These are phyloP conservation scores for Virgularia gustaviana DNA, from an alignment of 92 coral and sea anemone species.

Conservation along the genomic window DNA sequence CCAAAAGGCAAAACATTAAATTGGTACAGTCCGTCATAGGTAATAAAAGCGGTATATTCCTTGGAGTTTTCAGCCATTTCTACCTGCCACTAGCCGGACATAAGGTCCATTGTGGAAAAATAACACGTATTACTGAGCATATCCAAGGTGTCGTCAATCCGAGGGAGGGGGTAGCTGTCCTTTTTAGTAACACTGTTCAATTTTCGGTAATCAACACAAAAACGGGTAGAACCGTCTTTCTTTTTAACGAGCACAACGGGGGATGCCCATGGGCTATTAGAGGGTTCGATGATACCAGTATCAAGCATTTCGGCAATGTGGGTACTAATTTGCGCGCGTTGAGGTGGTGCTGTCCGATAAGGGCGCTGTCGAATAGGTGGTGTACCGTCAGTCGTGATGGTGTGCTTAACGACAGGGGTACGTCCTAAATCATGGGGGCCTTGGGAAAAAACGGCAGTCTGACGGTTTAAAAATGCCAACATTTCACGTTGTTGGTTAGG, in stretches of 20 bases:
- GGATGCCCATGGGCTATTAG: slow-evolving; percentile 52
- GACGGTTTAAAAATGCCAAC: background rate
- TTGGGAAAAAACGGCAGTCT: slow-evolving; percentile 36
- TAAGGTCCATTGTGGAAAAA: slow-evolving; percentile 25
- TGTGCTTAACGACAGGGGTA: slow-evolving; percentile 46
- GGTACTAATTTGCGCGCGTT: slow-evolving; percentile 39
- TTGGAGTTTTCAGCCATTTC: slow-evolving; percentile 23
- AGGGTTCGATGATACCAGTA: slow-evolving; percentile 49
- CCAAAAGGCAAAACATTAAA: slow-evolving; percentile 39
- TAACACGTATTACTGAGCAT: slow-evolving; percentile 24
- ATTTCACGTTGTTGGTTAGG: no score
- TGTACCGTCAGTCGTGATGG: slow-evolving; percentile 39
- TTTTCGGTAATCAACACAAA: slow-evolving; percentile 42
- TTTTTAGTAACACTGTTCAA: slow-evolving; percentile 18
- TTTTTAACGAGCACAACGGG: slow-evolving; percentile 59
- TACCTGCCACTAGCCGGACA: slow-evolving; percentile 32
- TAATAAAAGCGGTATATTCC: slow-evolving; percentile 24
- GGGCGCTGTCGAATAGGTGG: slow-evolving; percentile 52
- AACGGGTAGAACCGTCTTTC: slow-evolving; percentile 48
- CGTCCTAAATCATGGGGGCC: slow-evolving; percentile 52
- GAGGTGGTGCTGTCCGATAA: slow-evolving; percentile 51
- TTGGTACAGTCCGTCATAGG: slow-evolving; percentile 15
- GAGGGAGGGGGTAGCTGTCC: slow-evolving; percentile 27
- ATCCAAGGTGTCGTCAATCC: slow-evolving; percentile 31
- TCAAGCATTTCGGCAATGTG: slow-evolving; percentile 48